These are phyloP conservation scores for Bombus picipes DNA, from an alignment of 1,140 invertebrate species.

Conservation along the genomic window DNA sequence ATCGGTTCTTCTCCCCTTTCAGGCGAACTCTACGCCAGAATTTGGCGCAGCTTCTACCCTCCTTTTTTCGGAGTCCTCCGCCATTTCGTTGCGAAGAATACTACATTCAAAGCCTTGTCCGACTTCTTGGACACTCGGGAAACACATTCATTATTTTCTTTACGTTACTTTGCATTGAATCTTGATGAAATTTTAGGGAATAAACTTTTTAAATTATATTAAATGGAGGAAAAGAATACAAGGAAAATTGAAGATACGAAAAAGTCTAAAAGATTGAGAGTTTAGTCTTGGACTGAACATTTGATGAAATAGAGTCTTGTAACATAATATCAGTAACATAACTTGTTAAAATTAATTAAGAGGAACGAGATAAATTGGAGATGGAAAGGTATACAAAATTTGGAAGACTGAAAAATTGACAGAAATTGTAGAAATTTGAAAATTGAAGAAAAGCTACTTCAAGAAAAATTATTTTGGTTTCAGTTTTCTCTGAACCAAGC, in stretches of 20 bases:
- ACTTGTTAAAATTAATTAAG: too few relatives aligned
- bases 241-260: not conserved
- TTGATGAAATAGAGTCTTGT: not conserved
- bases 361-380: too few relatives aligned
- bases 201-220: not conserved
- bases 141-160: not conserved
- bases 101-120: too few relatives aligned
- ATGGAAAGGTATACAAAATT: too few relatives aligned
- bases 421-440: not conserved
- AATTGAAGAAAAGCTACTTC: not conserved
- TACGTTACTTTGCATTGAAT: not conserved
- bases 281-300: not conserved
- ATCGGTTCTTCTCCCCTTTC: not conserved
- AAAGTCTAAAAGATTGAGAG: not conserved
- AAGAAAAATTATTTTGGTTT: not conserved
- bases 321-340: too few relatives aligned
- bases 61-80: not conserved
- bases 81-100: conserved; percentile 15
- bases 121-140: not conserved
- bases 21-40: not conserved
- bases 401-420: too few relatives aligned
- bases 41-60: conserved; percentile 16
- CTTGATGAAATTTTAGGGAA: not conserved
- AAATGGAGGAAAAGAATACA: not conserved
- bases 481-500: not conserved